phyloP scores from a whole-genome alignment of 1,140 invertebrate species.

The Drosophila nannoptera region DNA sequence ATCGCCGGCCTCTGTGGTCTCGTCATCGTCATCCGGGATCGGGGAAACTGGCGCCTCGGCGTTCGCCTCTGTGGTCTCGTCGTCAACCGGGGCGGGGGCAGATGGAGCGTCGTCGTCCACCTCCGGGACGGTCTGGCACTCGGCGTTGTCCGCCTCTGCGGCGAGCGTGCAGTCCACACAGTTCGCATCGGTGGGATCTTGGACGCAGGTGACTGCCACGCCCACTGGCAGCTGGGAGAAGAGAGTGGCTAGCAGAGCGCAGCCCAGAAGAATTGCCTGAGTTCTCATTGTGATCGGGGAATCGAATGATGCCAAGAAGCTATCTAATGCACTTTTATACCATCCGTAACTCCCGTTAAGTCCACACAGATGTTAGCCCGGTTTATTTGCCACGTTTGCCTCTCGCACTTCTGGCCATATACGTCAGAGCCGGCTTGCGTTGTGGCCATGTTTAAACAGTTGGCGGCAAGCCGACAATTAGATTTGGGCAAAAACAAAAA shows the following conservation, averaged over 20 bases:
- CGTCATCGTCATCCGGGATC: background rate
- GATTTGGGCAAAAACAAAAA: no score
- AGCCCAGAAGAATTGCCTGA: background rate
- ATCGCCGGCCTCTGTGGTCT: background rate
- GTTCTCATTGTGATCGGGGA: background rate
- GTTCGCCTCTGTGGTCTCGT: background rate
- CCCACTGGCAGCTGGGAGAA: background rate
- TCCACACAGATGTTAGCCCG: background rate
- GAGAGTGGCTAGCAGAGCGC: slow-evolving; percentile 2
- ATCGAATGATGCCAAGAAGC: background rate
- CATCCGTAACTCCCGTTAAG: background rate
- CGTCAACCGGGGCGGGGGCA: no score
- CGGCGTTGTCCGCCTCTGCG: background rate
- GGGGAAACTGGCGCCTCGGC: no score
- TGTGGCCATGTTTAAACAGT: no score
- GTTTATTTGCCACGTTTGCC: background rate
- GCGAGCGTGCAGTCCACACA: slow-evolving; percentile 18
- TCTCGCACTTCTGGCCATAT: no score
- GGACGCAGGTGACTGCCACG: slow-evolving; percentile 15
- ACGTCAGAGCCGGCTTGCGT: no score
- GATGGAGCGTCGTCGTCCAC: no score
- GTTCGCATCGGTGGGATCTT: background rate
- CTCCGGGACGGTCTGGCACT: background rate
- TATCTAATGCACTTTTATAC: background rate
- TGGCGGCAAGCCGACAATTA: no score